phyloP scores from a whole-genome alignment of 2,797 vertebrate species.

The Pseudochromis fuscus region DNA sequence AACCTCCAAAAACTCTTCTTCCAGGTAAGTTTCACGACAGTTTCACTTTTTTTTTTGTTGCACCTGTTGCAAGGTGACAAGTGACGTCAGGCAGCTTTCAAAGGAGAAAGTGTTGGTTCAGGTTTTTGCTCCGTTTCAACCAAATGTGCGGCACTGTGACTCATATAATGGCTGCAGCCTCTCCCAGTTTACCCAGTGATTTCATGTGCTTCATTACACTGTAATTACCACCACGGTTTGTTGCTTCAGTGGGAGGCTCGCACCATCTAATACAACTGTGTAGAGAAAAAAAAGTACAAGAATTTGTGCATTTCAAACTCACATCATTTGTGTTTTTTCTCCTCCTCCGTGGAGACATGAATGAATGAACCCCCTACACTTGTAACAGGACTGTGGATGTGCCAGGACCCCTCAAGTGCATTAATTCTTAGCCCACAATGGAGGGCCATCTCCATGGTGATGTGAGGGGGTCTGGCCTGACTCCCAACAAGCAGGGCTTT shows the following conservation, averaged over 20 bases:
- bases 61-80: constrained; percentile 70
- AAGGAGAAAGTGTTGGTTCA: background rate
- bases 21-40: constrained; percentile 59
- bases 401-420: constrained; percentile 79
- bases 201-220: constrained; percentile 10
- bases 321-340: background rate
- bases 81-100: constrained; percentile 12
- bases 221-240: constrained; percentile 32
- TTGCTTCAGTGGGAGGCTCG: background rate
- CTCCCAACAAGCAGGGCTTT: constrained; percentile 69
- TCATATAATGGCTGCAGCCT: constrained; percentile 28
- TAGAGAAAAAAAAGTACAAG: too few species aligned
- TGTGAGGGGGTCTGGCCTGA: constrained; percentile 65
- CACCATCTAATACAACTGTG: too few species aligned
- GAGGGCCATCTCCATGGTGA: constrained; percentile 79
- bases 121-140: constrained; percentile 5
- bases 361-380: constrained; percentile 61
- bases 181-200: constrained; percentile 11
- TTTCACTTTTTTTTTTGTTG: background rate
- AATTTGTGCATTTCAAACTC: constrained; percentile 5
- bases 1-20: background rate
- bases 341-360: constrained; percentile 36
- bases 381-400: constrained; percentile 56
- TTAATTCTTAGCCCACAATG: constrained; percentile 73
- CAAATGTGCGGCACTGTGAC: background rate